These are phyloP conservation scores for Pseudorectes ferrugineus DNA, from an alignment of 2,113 vertebrate species.

Conservation along the genomic window DNA sequence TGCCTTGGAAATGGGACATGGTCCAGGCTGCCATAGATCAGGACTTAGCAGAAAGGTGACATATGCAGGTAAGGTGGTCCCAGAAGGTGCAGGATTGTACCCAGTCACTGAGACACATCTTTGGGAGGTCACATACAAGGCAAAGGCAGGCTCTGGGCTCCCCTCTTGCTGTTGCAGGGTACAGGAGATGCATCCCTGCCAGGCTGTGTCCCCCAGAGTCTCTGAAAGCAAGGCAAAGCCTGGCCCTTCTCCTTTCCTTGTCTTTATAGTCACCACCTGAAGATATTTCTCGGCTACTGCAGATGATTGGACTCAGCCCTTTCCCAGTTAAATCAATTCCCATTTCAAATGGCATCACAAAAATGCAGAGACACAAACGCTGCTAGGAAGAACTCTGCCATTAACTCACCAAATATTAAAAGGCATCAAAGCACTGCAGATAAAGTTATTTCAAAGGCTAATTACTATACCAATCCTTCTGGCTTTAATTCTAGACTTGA, in stretches of 20 bases:
- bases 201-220: neutral
- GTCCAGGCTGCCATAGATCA: neutral
- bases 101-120: neutral
- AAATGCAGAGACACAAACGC: neutral
- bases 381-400: neutral
- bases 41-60: neutral
- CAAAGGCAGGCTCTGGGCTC: neutral
- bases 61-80: neutral
- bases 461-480: conserved; percentile 27
- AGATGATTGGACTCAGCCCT: neutral
- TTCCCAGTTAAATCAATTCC: neutral
- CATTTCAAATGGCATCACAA: neutral
- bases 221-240: neutral
- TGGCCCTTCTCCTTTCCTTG: neutral
- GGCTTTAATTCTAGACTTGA: conserved; percentile 34
- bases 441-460: conserved; percentile 35
- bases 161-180: neutral
- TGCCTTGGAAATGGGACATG: neutral
- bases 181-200: neutral
- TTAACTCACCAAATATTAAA: neutral
- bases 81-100: neutral
- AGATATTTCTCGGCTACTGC: neutral
- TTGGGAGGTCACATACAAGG: neutral
- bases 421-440: neutral
- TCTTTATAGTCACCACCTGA: neutral